Percentiles rank a stretch among this genome's conserved stretches.
phyloP scores from a whole-genome alignment of 2,797 vertebrate genomes.

The Knipowitschia caucasica region DNA sequence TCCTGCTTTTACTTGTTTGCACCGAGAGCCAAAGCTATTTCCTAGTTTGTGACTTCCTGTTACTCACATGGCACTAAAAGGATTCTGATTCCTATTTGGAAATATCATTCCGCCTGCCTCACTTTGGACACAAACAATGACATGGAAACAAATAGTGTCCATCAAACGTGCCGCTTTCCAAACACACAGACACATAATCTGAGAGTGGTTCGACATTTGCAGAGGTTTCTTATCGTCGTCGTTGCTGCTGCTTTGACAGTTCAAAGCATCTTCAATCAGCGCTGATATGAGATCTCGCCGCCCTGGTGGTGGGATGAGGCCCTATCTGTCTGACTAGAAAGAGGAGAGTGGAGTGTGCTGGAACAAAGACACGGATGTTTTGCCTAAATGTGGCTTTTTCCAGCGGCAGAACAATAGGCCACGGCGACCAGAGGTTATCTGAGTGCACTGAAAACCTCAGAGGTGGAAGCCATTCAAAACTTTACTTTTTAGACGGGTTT shows the following conservation, averaged over 20 bases:
- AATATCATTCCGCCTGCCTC: too few species aligned
- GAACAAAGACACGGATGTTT: not conserved
- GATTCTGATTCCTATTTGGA: too few species aligned
- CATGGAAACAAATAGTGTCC: too few species aligned
- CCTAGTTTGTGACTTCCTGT: too few species aligned
- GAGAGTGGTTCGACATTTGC: not conserved
- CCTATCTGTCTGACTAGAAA: not conserved
- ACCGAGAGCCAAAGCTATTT: too few species aligned
- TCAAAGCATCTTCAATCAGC: conserved; percentile 2
- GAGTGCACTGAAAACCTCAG: too few species aligned
- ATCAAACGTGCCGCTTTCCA: not conserved
- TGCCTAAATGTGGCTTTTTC: not conserved
- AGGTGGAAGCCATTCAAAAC: too few species aligned
- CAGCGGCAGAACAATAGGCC: not conserved
- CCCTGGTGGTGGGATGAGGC: not conserved
- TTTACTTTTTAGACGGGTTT: too few species aligned
- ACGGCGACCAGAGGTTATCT: too few species aligned
- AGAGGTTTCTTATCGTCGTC: not conserved
- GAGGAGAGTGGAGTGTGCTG: not conserved
- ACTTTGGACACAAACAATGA: too few species aligned
- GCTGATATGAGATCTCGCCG: not conserved
- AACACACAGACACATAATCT: not conserved
- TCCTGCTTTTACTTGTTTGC: too few species aligned
- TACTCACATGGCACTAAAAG: too few species aligned
- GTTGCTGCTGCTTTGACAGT: not conserved